Evolutionary conservation across 2,888 invertebrate genomes (phyloP).

Genomic region (Pachymerium ferrugineum): DNA sequence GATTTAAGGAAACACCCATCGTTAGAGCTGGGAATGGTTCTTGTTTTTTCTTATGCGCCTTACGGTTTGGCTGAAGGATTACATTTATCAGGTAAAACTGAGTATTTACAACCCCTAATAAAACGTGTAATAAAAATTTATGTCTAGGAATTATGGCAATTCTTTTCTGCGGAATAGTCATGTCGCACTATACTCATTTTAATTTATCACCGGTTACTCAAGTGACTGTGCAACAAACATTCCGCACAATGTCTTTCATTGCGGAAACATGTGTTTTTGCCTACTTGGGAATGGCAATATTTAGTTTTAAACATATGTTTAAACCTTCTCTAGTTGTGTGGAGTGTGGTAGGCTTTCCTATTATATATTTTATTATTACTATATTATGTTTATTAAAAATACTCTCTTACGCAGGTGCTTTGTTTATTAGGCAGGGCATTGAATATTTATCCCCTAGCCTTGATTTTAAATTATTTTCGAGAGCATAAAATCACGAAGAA

Average conservation of each 20-base stretch:
- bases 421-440: conserved; percentile 89
- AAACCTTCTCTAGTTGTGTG: conserved; percentile 81
- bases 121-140: no score
- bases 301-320: conserved; percentile 88
- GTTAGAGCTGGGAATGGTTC: conserved; percentile 95
- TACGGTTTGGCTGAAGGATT: conserved; percentile 97
- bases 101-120: conserved; percentile 69
- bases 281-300: conserved; percentile 88
- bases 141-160: conserved; percentile 95
- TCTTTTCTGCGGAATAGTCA: conserved; percentile 95
- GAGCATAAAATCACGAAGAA: conserved; percentile 96
- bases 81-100: conserved; percentile 70
- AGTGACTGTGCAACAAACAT: conserved; percentile 98
- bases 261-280: conserved; percentile 98
- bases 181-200: conserved; percentile 99
- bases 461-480: conserved; percentile 88
- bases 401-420: conserved; percentile 53
- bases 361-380: no score
- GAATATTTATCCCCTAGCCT: conserved; percentile 92
- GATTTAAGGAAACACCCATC: conserved; percentile 96
- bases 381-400: background rate
- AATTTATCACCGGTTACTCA: conserved; percentile 97
- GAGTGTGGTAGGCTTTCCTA: conserved; percentile 68
- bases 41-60: conserved; percentile 96
- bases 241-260: conserved; percentile 93